Conservation (phyloP, 1,140 invertebrate genomes). For the Temnothorax curvispinosus region DNA sequence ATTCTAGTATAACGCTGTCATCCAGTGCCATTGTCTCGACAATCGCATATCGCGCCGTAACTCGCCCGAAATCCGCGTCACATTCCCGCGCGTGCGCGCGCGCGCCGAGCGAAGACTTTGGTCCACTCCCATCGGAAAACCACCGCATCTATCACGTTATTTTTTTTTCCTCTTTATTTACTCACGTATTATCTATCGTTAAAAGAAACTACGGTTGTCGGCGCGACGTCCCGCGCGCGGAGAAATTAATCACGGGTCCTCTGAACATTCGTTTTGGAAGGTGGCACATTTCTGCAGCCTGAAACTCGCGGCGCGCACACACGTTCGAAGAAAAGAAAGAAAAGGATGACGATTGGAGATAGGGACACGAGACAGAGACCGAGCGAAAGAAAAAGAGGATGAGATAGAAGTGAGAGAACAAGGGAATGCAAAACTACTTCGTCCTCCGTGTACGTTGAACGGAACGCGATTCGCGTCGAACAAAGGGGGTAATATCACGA, state of each 20-base stretch:
- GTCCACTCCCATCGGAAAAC: background rate
- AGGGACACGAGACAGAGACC: background rate
- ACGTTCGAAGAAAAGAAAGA: background rate
- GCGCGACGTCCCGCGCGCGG: background rate
- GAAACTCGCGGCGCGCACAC: background rate
- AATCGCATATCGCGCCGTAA: background rate
- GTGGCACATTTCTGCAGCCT: slow-evolving; percentile 7
- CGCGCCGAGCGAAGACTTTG: background rate
- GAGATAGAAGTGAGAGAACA: background rate
- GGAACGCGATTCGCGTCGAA: background rate
- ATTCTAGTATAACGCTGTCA: background rate
- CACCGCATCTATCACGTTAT: background rate
- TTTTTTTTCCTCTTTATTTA: background rate
- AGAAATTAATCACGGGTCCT: background rate
- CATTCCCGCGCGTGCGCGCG: background rate
- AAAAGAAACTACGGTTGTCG: background rate
- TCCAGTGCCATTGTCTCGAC: background rate
- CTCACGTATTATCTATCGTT: background rate
- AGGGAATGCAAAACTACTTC: background rate
- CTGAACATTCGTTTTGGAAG: background rate
- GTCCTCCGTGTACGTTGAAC: background rate
- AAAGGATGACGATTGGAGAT: background rate
- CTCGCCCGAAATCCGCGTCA: background rate
- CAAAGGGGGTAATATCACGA: background rate
- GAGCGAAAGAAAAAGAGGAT: background rate